Evolutionary conservation across 2,888 invertebrate genomes (phyloP).

Genomic region (Tenthredo amoena): DNA sequence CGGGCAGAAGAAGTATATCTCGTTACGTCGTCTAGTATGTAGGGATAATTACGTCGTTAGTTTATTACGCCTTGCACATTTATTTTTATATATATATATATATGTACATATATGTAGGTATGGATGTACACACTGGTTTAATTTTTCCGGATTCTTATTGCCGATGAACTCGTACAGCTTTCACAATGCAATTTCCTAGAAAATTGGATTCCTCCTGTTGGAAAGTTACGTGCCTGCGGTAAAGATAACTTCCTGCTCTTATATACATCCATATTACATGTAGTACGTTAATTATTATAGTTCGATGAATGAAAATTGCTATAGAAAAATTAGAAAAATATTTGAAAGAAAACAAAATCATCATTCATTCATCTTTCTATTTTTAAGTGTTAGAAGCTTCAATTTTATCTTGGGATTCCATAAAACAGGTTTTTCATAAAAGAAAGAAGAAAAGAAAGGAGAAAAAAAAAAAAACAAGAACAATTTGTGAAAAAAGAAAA

Average conservation of each 20-base stretch:
- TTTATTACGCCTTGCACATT: background rate
- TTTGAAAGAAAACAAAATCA: no score
- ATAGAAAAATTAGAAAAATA: background rate
- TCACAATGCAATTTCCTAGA: constrained; percentile 12
- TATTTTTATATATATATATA: background rate
- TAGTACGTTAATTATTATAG: background rate
- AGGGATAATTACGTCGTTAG: constrained; percentile 34
- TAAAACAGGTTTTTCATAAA: no score
- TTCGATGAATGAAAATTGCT: background rate
- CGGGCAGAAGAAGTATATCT: background rate
- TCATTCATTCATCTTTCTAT: no score
- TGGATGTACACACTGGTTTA: background rate
- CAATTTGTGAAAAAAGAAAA: background rate
- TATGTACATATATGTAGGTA: background rate
- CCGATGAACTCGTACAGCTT: background rate
- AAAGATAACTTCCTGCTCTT: background rate
- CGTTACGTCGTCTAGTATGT: background rate
- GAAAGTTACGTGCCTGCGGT: background rate
- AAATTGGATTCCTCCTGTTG: background rate
- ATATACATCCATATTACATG: background rate
- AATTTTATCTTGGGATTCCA: no score
- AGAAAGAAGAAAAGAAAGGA: background rate
- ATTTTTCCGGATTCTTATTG: constrained; percentile 13
- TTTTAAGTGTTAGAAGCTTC: no score
- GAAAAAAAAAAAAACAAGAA: no score